Conservation (phyloP, 2,113 vertebrate species). For the Chaetodon auriga region DNA sequence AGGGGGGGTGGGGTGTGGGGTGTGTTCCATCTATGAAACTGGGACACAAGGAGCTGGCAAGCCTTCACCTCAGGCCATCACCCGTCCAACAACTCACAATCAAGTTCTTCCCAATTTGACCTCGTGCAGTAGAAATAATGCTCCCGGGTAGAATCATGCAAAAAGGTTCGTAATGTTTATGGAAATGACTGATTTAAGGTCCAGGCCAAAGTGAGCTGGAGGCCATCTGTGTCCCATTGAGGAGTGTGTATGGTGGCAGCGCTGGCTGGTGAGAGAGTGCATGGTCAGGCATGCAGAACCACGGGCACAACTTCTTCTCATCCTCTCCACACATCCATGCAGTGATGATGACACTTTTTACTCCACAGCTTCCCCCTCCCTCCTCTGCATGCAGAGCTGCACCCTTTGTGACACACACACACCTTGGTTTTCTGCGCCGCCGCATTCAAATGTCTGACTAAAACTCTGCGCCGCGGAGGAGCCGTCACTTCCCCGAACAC, state of each 20-base stretch:
- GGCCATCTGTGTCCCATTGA: constrained; percentile 47
- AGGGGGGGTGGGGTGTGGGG: too few species aligned
- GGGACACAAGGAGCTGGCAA: constrained; percentile 43
- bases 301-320: constrained; percentile 34
- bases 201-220: constrained; percentile 44
- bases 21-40: constrained; percentile 32
- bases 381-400: constrained; percentile 62
- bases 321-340: constrained; percentile 68
- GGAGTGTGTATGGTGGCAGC: constrained; percentile 36
- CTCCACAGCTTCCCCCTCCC: not conserved
- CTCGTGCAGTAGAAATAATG: not conserved
- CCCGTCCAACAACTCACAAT: not conserved
- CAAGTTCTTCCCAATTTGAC: not conserved
- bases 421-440: constrained; percentile 22
- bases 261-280: constrained; percentile 34
- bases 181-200: constrained; percentile 7
- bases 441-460: constrained; percentile 61
- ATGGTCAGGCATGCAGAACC: constrained; percentile 64
- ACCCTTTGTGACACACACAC: constrained; percentile 17
- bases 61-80: constrained; percentile 49
- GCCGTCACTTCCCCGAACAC: constrained; percentile 57
- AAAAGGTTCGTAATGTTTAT: not conserved
- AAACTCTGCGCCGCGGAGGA: constrained; percentile 81
- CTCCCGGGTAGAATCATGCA: not conserved
- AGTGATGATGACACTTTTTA: constrained; percentile 38